Conservation (phyloP, 2,888 invertebrate genomes). For the Sesia bembeciformis region DNA sequence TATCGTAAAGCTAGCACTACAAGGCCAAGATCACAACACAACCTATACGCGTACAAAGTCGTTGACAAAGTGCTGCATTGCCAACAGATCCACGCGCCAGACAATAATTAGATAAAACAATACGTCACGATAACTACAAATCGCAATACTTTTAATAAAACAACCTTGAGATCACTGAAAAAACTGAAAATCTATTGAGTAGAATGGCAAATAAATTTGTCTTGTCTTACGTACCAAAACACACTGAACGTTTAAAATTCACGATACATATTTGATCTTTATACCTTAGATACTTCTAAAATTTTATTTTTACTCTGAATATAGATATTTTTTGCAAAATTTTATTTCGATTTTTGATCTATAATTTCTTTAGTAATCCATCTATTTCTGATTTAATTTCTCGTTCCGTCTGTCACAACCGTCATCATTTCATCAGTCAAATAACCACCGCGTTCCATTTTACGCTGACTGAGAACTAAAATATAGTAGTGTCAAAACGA, state of each 20-base stretch:
- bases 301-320: slow-evolving; percentile 7
- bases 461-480: no score
- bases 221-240: slow-evolving; percentile 38
- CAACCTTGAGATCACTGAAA: slow-evolving; percentile 59
- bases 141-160: slow-evolving; percentile 25
- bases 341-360: no score
- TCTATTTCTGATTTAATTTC: no score
- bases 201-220: slow-evolving; percentile 21
- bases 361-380: no score
- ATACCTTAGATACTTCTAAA: slow-evolving; percentile 5
- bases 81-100: slow-evolving; percentile 33
- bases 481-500: no score
- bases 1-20: slow-evolving; percentile 32
- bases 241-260: slow-evolving; percentile 10
- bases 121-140: slow-evolving; percentile 41
- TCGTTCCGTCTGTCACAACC: no score
- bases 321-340: neutral
- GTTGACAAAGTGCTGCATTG: slow-evolving; percentile 10
- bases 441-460: no score
- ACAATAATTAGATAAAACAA: slow-evolving; percentile 55
- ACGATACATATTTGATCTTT: slow-evolving; percentile 16
- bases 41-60: neutral
- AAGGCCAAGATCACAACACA: slow-evolving; percentile 33
- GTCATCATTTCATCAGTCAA: no score
- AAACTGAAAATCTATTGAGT: slow-evolving; percentile 30